Evolutionary conservation across 92 coral and sea anemone species (phyloP).

Genomic region (Paragorgia papillata): DNA sequence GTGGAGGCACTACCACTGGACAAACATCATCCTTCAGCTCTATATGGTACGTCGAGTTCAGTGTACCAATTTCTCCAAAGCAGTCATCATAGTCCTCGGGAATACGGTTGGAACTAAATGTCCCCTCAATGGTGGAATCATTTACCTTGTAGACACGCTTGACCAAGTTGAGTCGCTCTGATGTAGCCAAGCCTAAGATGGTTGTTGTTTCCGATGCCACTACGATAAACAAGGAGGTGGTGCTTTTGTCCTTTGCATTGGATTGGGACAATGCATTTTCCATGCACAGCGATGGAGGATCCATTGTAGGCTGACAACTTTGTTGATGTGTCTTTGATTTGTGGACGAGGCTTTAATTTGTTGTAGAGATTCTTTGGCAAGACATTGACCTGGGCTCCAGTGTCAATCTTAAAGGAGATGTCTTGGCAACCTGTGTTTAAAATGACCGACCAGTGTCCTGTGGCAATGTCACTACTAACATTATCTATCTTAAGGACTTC

Average conservation of each 20-base stretch:
- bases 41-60: background rate
- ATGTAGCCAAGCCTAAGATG: slow-evolving; percentile 3
- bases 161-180: slow-evolving; percentile 3
- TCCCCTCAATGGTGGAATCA: background rate
- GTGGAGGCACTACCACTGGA: slow-evolving; percentile 12
- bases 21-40: slow-evolving; percentile 9
- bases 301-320: slow-evolving; percentile 33
- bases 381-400: slow-evolving; percentile 38
- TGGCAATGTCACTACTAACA: background rate
- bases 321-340: slow-evolving; percentile 15
- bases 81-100: slow-evolving; percentile 41
- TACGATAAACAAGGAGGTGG: slow-evolving; percentile 11
- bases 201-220: slow-evolving; percentile 4
- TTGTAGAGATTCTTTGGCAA: slow-evolving; percentile 38
- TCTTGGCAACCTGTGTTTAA: slow-evolving; percentile 14
- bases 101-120: slow-evolving; percentile 38
- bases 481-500: slow-evolving; percentile 9
- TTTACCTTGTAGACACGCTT: slow-evolving; percentile 23
- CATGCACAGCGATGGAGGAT: slow-evolving; percentile 4
- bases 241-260: background rate
- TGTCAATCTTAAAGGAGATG: slow-evolving; percentile 31
- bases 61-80: slow-evolving; percentile 29
- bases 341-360: slow-evolving; percentile 22
- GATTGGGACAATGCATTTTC: slow-evolving; percentile 26
- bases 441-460: slow-evolving; percentile 43